These are phyloP conservation scores for Argyresthia goedartella DNA, from an alignment of 2,888 invertebrate species.

Conservation along the genomic window DNA sequence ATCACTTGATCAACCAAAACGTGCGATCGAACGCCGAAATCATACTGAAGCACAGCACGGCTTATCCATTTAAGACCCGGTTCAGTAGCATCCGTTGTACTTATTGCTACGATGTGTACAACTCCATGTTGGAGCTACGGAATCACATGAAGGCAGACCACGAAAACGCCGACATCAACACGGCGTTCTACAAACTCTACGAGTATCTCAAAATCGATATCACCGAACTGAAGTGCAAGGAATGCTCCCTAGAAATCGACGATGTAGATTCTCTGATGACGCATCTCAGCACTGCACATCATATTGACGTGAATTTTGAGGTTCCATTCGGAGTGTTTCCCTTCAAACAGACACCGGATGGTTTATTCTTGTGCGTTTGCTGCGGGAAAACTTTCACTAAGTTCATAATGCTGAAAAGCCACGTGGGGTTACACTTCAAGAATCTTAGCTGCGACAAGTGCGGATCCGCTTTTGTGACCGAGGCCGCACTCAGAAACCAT, in stretches of 20 bases:
- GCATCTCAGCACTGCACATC: constrained; percentile 44
- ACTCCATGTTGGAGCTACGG: constrained; percentile 35
- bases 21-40: constrained; percentile 57
- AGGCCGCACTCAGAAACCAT: constrained; percentile 50
- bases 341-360: constrained; percentile 39
- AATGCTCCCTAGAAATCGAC: constrained; percentile 35
- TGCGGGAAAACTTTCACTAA: constrained; percentile 40
- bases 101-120: constrained; percentile 50
- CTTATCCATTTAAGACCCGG: constrained; percentile 56
- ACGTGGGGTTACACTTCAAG: constrained; percentile 54
- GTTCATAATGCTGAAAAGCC: constrained; percentile 49
- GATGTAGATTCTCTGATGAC: constrained; percentile 48
- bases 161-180: constrained; percentile 41
- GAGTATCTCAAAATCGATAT: constrained; percentile 59
- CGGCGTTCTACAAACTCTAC: constrained; percentile 54
- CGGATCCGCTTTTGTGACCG: constrained; percentile 51
- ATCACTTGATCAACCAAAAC: constrained; percentile 41
- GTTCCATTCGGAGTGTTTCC: constrained; percentile 52
- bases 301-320: constrained; percentile 49
- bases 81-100: constrained; percentile 56
- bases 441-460: constrained; percentile 55
- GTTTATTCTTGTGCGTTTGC: constrained; percentile 45
- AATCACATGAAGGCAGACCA: constrained; percentile 48
- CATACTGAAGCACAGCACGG: constrained; percentile 48
- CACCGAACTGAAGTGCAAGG: constrained; percentile 49